Evolutionary conservation across 1,140 invertebrate genomes (phyloP).

Genomic region (Drosophila orena): DNA sequence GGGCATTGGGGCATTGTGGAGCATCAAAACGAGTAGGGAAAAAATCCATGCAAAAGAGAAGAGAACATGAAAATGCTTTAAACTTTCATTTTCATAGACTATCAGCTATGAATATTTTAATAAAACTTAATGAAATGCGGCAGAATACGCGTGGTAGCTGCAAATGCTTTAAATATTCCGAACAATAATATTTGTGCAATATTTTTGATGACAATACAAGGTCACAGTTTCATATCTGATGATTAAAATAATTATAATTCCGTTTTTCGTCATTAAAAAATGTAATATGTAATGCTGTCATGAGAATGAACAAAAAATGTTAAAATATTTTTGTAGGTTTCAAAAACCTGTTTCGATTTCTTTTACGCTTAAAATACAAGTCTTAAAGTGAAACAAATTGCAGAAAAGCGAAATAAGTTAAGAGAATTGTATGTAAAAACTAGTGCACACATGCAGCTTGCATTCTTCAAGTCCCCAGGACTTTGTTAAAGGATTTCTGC

Average conservation of each 20-base stretch:
- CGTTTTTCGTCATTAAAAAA: no score
- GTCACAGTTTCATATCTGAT: no score
- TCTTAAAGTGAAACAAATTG: no score
- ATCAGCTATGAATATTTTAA: conserved; percentile 28
- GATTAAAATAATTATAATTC: no score
- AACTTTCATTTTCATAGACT: conserved; percentile 23
- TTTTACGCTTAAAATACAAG: no score
- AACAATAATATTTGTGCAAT: background rate
- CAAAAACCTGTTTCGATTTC: no score
- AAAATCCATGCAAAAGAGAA: conserved; percentile 23
- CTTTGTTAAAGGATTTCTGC: conserved; percentile 14
- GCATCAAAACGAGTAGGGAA: conserved; percentile 9
- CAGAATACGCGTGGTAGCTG: background rate
- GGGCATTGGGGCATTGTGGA: background rate
- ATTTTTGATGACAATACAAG: no score
- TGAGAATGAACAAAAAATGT: no score
- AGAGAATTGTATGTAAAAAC: background rate
- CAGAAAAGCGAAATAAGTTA: no score
- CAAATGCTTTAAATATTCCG: background rate
- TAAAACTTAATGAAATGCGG: conserved; percentile 4
- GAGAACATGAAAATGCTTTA: conserved; percentile 26
- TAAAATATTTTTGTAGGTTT: no score
- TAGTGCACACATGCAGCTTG: no score
- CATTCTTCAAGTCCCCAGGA: background rate
- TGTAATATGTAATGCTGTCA: no score